phyloP scores from a whole-genome alignment of 2,797 vertebrate genomes.

The Ctenopoma multispine region DNA sequence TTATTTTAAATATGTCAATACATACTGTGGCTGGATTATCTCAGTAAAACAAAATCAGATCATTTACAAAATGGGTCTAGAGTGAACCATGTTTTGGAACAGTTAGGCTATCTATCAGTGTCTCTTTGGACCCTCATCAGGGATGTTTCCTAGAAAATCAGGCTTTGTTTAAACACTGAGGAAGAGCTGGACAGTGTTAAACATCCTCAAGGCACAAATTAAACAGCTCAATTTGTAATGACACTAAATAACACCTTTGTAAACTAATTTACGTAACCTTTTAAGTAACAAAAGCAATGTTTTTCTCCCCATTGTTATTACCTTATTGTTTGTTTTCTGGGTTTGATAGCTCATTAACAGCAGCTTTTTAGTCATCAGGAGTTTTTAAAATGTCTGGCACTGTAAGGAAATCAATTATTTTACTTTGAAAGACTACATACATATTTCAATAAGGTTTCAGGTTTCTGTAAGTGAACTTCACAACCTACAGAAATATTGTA shows the following conservation, averaged over 20 bases:
- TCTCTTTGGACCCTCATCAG: constrained; percentile 49
- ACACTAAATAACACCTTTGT: constrained; percentile 48
- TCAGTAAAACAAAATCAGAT: constrained; percentile 22
- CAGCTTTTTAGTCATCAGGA: neutral
- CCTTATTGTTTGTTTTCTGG: neutral
- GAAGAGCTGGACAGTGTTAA: constrained; percentile 18
- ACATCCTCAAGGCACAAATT: constrained; percentile 54
- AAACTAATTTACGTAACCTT: neutral
- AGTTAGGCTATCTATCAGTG: constrained; percentile 27
- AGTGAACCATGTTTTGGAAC: constrained; percentile 34
- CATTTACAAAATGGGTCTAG: constrained; percentile 31
- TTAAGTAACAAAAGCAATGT: neutral
- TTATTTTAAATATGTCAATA: constrained; percentile 38
- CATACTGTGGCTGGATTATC: constrained; percentile 40
- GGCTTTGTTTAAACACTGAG: constrained; percentile 67
- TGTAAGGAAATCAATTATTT: neutral
- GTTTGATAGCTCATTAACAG: neutral
- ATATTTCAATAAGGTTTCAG: neutral
- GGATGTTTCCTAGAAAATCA: constrained; percentile 63
- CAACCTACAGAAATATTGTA: neutral
- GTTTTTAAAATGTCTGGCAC: too few relatives aligned
- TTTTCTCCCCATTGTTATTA: neutral
- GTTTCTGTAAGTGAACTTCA: neutral
- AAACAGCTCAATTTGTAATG: constrained; percentile 60
- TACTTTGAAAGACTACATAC: too few relatives aligned